Evolutionary conservation across 2,113 vertebrate species (phyloP).

Genomic region (Bucco capensis): DNA sequence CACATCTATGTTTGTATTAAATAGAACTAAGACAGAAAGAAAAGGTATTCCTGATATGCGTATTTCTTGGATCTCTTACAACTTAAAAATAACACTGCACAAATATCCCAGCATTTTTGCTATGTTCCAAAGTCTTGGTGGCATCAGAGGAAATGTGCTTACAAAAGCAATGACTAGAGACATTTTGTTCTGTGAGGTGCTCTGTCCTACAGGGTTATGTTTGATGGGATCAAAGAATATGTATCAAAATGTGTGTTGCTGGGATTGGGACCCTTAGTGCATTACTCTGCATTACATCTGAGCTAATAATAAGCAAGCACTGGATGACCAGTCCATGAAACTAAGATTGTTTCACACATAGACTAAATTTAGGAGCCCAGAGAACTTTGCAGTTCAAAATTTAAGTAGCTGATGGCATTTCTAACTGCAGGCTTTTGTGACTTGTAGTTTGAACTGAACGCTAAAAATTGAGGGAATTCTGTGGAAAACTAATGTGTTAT

Average conservation of each 20-base stretch:
- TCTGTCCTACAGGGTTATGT: background rate
- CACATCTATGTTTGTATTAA: background rate
- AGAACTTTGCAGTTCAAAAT: background rate
- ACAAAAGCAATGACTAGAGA: background rate
- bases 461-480: background rate
- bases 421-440: background rate
- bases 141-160: background rate
- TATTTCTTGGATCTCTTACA: background rate
- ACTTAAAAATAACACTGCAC: background rate
- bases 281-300: background rate
- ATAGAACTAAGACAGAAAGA: background rate
- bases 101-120: background rate
- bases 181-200: background rate
- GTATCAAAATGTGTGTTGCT: background rate
- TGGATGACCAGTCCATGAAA: background rate
- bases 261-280: background rate
- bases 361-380: background rate
- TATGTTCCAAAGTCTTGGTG: background rate
- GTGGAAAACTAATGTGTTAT: background rate
- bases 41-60: background rate
- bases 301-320: background rate
- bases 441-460: background rate
- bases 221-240: background rate
- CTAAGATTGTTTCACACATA: background rate
- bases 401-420: background rate